Evolutionary conservation across 2,797 vertebrate genomes (phyloP).

Genomic region (Peromyscus aztecus): DNA sequence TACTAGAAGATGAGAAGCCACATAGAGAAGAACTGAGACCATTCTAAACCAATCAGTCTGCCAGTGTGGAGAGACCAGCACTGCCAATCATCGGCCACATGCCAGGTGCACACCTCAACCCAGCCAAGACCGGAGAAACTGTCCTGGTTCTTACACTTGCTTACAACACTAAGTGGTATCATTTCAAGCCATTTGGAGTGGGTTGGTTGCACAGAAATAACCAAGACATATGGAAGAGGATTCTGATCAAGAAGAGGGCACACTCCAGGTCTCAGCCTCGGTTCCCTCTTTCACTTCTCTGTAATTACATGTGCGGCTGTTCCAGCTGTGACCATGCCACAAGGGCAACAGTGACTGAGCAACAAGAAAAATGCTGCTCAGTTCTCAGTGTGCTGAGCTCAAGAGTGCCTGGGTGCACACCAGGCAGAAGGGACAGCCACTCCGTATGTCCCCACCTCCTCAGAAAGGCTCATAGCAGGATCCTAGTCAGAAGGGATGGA

Average conservation of each 20-base stretch:
- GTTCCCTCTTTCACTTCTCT: not conserved
- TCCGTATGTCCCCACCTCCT: not conserved
- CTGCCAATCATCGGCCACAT: not conserved
- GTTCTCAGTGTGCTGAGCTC: not conserved
- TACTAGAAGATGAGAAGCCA: not conserved
- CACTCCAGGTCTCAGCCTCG: not conserved
- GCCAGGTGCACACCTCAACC: not conserved
- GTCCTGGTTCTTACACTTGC: not conserved
- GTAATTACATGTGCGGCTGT: not conserved
- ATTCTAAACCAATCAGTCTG: not conserved
- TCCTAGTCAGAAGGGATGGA: not conserved
- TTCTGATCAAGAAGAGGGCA: not conserved
- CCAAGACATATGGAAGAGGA: not conserved
- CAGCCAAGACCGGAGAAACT: not conserved
- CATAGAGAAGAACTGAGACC: not conserved
- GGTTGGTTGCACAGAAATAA: not conserved
- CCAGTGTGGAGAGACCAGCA: not conserved
- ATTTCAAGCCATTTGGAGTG: slow-evolving; percentile 1
- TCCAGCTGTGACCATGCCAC: not conserved
- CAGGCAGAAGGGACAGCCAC: not conserved
- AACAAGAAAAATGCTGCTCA: not conserved
- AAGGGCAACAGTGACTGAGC: not conserved
- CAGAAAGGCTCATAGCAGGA: not conserved
- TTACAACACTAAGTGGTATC: not conserved
- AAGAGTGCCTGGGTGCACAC: not conserved